Conservation (phyloP, 1,140 invertebrate genomes). For the Gonatopus flavifemur region DNA sequence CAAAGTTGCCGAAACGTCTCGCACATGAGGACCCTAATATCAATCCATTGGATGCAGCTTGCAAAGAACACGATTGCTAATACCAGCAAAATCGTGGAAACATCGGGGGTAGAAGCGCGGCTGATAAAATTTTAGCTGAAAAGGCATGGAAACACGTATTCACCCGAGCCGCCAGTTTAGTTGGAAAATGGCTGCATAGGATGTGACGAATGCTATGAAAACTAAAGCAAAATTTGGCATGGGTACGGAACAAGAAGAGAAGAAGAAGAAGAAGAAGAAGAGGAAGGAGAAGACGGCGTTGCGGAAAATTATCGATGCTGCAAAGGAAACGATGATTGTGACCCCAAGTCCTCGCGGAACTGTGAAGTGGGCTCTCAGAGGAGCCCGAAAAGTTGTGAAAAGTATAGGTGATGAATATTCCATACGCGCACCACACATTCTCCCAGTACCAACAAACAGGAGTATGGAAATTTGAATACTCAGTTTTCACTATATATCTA, state of each 20-base stretch:
- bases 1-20: neutral
- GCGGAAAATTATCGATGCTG: no score
- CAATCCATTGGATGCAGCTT: constrained; percentile 37
- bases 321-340: no score
- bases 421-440: constrained; percentile 6
- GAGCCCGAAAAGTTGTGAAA: constrained; percentile 25
- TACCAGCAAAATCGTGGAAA: neutral
- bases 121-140: constrained; percentile 8
- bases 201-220: no score
- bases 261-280: no score
- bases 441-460: constrained; percentile 22
- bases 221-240: constrained; percentile 4
- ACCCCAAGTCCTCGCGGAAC: no score
- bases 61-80: constrained; percentile 7
- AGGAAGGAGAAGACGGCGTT: no score
- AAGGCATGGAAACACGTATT: neutral
- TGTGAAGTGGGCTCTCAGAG: no score
- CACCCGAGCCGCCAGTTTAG: neutral
- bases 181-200: neutral
- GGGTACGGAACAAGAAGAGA: neutral
- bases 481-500: no score
- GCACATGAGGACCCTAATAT: constrained; percentile 38
- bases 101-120: neutral
- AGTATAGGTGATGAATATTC: constrained; percentile 7
- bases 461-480: no score